phyloP scores from a whole-genome alignment of 1,140 invertebrate genomes.

The Drosophila paulistorum region DNA sequence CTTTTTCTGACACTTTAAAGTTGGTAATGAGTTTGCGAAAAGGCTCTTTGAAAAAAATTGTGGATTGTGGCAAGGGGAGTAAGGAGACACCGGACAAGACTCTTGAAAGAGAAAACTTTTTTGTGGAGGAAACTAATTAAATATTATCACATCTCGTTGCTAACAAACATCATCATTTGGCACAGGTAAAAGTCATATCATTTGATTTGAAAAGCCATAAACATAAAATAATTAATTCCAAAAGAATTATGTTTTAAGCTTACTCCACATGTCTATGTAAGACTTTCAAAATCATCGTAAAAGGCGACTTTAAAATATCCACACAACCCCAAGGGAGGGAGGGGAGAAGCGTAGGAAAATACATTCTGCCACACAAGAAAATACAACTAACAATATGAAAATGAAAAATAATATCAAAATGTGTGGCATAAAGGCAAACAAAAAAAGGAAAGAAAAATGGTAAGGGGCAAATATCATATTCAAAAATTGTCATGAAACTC shows the following conservation, averaged over 20 bases:
- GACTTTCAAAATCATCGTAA: too few species aligned
- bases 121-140: background rate
- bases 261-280: too few species aligned
- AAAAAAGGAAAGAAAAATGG: background rate
- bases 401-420: background rate
- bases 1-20: conserved; percentile 33
- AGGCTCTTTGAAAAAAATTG: too few species aligned
- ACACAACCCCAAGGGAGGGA: too few species aligned
- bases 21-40: conserved; percentile 40
- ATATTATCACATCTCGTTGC: conserved; percentile 13
- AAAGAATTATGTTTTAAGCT: too few species aligned
- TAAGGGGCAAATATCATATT: background rate
- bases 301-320: too few species aligned
- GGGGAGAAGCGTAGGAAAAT: too few species aligned
- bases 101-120: background rate
- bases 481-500: conserved; percentile 1
- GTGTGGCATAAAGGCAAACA: background rate
- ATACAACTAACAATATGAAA: conserved; percentile 2
- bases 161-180: too few species aligned
- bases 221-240: too few species aligned
- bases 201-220: too few species aligned
- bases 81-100: background rate
- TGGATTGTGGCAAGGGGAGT: background rate
- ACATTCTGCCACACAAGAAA: too few species aligned
- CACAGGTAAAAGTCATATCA: too few species aligned